Evolutionary conservation across 2,113 vertebrate species (phyloP), one percentile per base, ranked within the genome.

Genomic region (Porphyrio hochstetteri): DNA sequence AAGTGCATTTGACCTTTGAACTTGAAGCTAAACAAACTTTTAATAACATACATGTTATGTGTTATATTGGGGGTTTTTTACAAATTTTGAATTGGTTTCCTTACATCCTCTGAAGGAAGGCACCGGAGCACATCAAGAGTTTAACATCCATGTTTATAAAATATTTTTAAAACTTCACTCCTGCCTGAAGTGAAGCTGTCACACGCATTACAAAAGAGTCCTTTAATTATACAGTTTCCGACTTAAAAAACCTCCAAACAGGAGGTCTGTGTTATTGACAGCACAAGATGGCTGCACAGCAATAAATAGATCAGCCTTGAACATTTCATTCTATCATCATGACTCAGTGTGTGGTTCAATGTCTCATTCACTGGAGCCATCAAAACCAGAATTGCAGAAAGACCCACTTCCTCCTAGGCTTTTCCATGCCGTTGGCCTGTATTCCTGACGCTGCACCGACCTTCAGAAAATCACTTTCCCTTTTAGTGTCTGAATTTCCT

Each of bases 281-380:
- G 85, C 46, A 72, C 28, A 56, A 88, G 70, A 90, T 64, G 46
- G 40, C 64, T 85, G 79, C 79, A 82, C n/a, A 86, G 79, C 79
- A 82, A 82, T 74, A 90, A 90, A 95, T 1, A 86, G 71, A 93
- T 77, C 63, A 46, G 70, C 63, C 76, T 75, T 56, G 69, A 94
- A 53, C 68, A 93, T 86, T 80, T 93, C 50, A 40, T 93, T 88
- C 63, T 63, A 27, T 77, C 85, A 82, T 29, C 40, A 50, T 88
- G 87, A 97, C 87, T 95, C 81, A 79, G 70, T 59, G 55, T 77
- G 79, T 67, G 74, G 87, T 77, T 97, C 84, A 94, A 38, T 61
- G 92, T 52, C 93, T 88, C 90, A 92, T 86, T 92, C 90, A 90
- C 74, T 50, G 63, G 16, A 90, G 82, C 75, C 75, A 96, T 56